Evolutionary conservation across 1,140 invertebrate species (phyloP).

Genomic region (Brachionus calyciflorus): DNA sequence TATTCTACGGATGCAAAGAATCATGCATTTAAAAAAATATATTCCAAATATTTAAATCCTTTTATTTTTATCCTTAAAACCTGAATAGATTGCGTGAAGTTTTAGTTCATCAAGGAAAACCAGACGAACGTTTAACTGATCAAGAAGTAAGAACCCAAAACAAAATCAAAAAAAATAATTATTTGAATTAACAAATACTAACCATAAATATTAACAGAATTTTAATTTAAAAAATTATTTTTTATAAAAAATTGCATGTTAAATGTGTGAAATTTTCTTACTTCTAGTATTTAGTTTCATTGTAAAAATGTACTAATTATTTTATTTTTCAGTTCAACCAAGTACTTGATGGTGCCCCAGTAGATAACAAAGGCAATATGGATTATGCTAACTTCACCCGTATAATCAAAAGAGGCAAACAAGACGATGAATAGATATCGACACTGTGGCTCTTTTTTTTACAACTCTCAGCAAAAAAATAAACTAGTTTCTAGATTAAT

Average conservation of each 20-base stretch:
- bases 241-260: no score
- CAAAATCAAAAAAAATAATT: background rate
- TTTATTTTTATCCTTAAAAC: background rate
- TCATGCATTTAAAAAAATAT: background rate
- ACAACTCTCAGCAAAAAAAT: conserved; percentile 20
- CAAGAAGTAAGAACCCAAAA: conserved; percentile 4
- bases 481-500: conserved; percentile 29
- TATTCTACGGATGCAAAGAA: background rate
- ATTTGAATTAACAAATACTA: background rate
- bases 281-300: background rate
- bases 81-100: conserved; percentile 18
- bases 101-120: background rate
- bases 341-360: conserved; percentile 42
- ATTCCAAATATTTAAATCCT: background rate
- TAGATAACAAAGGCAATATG: conserved; percentile 44
- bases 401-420: conserved; percentile 48
- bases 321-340: conserved; percentile 29
- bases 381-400: conserved; percentile 47
- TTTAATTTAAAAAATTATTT: no score
- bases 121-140: conserved; percentile 13
- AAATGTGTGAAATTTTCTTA: background rate
- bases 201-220: background rate
- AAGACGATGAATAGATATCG: conserved; percentile 47
- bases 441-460: conserved; percentile 1
- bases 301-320: background rate